Evolutionary conservation across 2,113 vertebrate species (phyloP).

Genomic region (Pogona vitticeps): DNA sequence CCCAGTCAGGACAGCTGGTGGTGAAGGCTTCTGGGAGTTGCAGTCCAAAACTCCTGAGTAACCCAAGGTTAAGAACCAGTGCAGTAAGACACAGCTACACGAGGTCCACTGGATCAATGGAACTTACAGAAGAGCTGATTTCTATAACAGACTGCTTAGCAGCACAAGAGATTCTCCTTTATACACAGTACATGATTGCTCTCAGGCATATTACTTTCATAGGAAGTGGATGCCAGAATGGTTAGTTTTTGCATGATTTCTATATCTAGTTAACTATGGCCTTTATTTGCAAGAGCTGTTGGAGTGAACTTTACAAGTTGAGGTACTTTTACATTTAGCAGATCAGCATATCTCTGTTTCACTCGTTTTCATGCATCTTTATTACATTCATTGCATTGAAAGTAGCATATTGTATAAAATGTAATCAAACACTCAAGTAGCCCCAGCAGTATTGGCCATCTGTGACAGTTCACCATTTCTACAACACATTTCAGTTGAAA

Average conservation of each 20-base stretch:
- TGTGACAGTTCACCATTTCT: background rate
- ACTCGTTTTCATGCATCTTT: background rate
- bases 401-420: slow-evolving; percentile 2
- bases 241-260: background rate
- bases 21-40: too few relatives aligned
- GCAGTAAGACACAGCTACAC: too few relatives aligned
- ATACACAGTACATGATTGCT: background rate
- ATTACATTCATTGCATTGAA: slow-evolving; percentile 2
- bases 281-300: background rate
- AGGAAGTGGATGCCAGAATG: background rate
- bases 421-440: background rate
- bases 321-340: background rate
- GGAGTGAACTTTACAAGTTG: background rate
- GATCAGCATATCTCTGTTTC: background rate
- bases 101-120: too few relatives aligned
- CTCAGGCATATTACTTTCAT: too few relatives aligned
- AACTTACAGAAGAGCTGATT: too few relatives aligned
- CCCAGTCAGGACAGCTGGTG: too few relatives aligned
- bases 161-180: background rate
- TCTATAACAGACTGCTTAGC: too few relatives aligned
- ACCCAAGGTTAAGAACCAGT: too few relatives aligned
- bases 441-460: slow-evolving; percentile 6
- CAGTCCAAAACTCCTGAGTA: too few relatives aligned
- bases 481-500: background rate
- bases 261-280: background rate